Percentiles rank a stretch among this genome's conserved stretches.
Conservation (phyloP, 2,888 invertebrate genomes). For the Gisinianus flammeolus region DNA sequence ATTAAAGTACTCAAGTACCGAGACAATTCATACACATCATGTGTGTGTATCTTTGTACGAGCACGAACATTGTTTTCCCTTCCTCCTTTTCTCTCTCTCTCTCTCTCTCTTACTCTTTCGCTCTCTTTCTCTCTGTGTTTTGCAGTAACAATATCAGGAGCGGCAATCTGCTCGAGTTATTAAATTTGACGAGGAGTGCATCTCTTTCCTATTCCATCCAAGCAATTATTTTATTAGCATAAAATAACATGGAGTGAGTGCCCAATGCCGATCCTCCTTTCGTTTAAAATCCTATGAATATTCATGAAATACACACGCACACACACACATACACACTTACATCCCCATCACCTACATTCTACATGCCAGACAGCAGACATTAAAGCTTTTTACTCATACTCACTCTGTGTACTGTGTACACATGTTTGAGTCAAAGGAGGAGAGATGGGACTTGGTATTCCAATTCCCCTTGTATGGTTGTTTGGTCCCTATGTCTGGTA, state of each 20-base stretch:
- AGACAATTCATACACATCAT: too few species aligned
- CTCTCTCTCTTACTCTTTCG: not conserved
- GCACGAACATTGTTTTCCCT: not conserved
- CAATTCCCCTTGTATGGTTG: too few species aligned
- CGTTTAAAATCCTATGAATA: conserved; percentile 34
- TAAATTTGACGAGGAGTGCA: conserved; percentile 1
- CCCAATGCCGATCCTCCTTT: not conserved
- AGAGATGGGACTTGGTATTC: too few species aligned
- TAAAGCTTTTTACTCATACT: too few species aligned
- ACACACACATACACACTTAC: conserved; percentile 1
- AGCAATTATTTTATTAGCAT: conserved; percentile 35
- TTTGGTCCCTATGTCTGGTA: too few species aligned
- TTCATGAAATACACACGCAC: conserved; percentile 30
- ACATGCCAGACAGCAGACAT: not conserved
- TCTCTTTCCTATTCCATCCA: not conserved
- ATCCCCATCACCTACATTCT: not conserved
- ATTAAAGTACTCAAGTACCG: too few species aligned
- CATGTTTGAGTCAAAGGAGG: too few species aligned
- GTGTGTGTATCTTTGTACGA: not conserved
- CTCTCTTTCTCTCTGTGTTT: not conserved
- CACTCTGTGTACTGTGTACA: too few species aligned
- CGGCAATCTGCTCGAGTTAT: conserved; percentile 3
- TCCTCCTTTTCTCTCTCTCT: not conserved
- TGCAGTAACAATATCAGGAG: not conserved
- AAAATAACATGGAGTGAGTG: conserved; percentile 23